A percentile compares a stretch with the other conserved stretches of the same genome.
Evolutionary conservation across 1,140 invertebrate genomes (phyloP).

Genomic region (Delia radicum): DNA sequence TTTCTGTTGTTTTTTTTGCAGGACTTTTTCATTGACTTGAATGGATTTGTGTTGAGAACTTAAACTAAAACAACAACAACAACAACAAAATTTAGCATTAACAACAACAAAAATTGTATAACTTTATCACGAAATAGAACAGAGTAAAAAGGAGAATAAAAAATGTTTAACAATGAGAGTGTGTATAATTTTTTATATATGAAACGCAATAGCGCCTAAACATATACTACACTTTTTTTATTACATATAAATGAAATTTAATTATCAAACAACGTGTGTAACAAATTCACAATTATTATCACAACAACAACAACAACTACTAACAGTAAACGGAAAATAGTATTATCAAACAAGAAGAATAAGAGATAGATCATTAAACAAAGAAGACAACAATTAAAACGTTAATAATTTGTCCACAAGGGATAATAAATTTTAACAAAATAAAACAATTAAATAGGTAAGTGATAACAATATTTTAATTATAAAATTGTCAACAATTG

Average conservation of each 20-base stretch:
- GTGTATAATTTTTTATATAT: neutral
- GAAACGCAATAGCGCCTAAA: constrained; percentile 10
- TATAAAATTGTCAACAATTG: too few species aligned
- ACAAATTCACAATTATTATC: neutral
- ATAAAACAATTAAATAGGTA: too few species aligned
- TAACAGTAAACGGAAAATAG: neutral
- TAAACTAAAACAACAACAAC: neutral
- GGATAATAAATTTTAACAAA: too few species aligned
- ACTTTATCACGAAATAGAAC: neutral
- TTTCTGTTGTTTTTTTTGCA: neutral
- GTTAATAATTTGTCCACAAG: neutral
- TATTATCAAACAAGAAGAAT: neutral
- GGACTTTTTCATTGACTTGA: neutral
- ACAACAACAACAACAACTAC: neutral
- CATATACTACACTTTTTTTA: constrained; percentile 15
- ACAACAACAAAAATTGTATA: neutral
- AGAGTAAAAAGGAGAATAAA: neutral
- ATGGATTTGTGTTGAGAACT: neutral
- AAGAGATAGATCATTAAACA: neutral
- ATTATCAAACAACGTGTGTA: neutral
- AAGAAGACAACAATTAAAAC: neutral
- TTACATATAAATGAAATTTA: constrained; percentile 6
- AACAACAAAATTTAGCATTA: neutral
- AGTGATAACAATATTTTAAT: too few species aligned
- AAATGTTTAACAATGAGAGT: neutral